phyloP scores from a whole-genome alignment of 2,888 invertebrate species.

The Ypsolopha sequella region DNA sequence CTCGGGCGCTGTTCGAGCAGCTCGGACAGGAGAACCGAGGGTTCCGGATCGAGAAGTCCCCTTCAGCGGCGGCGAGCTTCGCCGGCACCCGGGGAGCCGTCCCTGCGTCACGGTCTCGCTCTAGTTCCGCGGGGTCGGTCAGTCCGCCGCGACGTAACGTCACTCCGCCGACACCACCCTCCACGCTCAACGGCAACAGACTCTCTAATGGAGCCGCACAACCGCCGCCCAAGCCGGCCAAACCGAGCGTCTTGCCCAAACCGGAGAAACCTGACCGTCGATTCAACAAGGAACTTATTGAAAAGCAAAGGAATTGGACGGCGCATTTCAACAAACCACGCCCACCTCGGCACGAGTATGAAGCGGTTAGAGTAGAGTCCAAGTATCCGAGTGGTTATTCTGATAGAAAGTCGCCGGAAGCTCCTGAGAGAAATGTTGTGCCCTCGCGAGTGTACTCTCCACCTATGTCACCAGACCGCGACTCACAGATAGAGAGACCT shows the following conservation, averaged over 20 bases:
- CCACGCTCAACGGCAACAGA: conserved; percentile 48
- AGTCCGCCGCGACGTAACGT: conserved; percentile 69
- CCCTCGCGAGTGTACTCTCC: conserved; percentile 64
- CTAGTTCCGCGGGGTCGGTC: conserved; percentile 77
- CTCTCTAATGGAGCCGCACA: conserved; percentile 58
- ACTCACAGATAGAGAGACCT: conserved; percentile 57
- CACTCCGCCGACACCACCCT: conserved; percentile 57
- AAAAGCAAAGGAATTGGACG: conserved; percentile 93
- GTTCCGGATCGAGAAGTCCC: conserved; percentile 71
- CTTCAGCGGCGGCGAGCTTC: conserved; percentile 65
- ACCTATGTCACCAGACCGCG: conserved; percentile 69
- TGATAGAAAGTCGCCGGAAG: conserved; percentile 53
- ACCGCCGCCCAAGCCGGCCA: conserved; percentile 55
- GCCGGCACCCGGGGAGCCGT: conserved; percentile 67
- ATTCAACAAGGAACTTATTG: conserved; percentile 88
- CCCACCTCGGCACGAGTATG: conserved; percentile 50
- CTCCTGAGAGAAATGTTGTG: conserved; percentile 42
- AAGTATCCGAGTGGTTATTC: conserved; percentile 41
- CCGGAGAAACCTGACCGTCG: conserved; percentile 88
- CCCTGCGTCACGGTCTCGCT: conserved; percentile 70
- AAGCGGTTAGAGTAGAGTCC: conserved; percentile 33
- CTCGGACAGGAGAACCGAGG: conserved; percentile 81
- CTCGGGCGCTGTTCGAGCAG: conserved; percentile 92
- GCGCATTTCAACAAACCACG: conserved; percentile 88
- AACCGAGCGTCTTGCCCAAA: conserved; percentile 74